Evolutionary conservation across 2,888 invertebrate species (phyloP).

Genomic region (Asteroscopus sphinx): DNA sequence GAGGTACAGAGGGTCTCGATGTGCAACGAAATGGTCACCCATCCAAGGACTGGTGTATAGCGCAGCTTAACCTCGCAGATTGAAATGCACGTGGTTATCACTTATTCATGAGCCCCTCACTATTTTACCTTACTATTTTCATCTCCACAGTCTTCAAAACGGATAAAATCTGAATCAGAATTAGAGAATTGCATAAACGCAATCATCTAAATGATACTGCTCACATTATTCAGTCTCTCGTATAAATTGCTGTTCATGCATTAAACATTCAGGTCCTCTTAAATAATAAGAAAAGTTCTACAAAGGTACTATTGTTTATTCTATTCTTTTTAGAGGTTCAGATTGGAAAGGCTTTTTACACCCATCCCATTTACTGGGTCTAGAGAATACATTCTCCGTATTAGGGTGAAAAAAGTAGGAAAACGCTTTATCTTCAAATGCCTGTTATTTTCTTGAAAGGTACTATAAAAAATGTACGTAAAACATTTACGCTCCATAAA

Average conservation of each 20-base stretch:
- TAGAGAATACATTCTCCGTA: slow-evolving; percentile 78
- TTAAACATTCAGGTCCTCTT: slow-evolving; percentile 84
- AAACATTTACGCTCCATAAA: slow-evolving; percentile 82
- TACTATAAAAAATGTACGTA: slow-evolving; percentile 82
- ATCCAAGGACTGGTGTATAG: too few relatives aligned
- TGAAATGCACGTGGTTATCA: too few relatives aligned
- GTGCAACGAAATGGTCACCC: too few relatives aligned
- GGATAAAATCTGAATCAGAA: slow-evolving; percentile 50
- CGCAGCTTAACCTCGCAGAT: too few relatives aligned
- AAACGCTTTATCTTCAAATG: slow-evolving; percentile 81
- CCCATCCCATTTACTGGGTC: slow-evolving; percentile 78
- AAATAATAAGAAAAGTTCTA: slow-evolving; percentile 86
- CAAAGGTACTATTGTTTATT: slow-evolving; percentile 84
- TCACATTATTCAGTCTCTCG: slow-evolving; percentile 75
- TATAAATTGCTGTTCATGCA: slow-evolving; percentile 84
- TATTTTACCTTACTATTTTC: too few relatives aligned
- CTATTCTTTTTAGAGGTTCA: slow-evolving; percentile 82
- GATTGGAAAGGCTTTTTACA: slow-evolving; percentile 88
- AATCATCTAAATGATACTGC: slow-evolving; percentile 77
- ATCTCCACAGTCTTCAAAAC: slow-evolving; percentile 23
- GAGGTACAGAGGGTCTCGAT: too few relatives aligned
- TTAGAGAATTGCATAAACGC: slow-evolving; percentile 69
- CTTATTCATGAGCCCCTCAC: too few relatives aligned
- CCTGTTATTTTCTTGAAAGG: slow-evolving; percentile 85
- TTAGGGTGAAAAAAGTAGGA: slow-evolving; percentile 71